Evolutionary conservation across 2,797 vertebrate genomes (phyloP).

Genomic region (Danio kyathit): DNA sequence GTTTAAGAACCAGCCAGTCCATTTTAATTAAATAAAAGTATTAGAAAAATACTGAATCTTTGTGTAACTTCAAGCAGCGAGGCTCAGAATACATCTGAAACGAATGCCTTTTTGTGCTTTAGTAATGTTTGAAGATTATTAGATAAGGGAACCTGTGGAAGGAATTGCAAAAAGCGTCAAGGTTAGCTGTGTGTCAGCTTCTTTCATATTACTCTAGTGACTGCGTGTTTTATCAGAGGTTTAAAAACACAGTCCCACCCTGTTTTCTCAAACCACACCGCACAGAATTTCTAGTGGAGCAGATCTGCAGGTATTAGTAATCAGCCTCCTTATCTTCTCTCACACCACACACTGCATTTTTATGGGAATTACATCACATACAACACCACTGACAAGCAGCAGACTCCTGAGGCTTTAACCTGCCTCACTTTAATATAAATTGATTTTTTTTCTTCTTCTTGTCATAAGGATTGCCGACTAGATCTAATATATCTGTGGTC

Average conservation of each 20-base stretch:
- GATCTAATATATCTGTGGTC: constrained; percentile 70
- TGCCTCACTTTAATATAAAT: constrained; percentile 72
- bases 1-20: background rate
- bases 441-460: constrained; percentile 66
- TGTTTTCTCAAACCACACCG: background rate
- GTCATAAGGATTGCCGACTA: constrained; percentile 64
- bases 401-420: constrained; percentile 65
- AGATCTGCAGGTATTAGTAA: constrained; percentile 50
- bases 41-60: background rate
- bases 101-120: background rate
- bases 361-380: constrained; percentile 68
- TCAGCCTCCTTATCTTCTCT: constrained; percentile 67
- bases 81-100: background rate
- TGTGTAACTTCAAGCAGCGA: background rate
- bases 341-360: constrained; percentile 53
- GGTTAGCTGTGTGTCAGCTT: background rate
- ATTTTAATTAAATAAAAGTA: constrained; percentile 5
- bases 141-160: background rate
- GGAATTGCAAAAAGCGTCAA: background rate
- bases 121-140: background rate
- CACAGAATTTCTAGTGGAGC: background rate
- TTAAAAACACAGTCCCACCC: background rate
- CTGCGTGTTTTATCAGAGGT: background rate
- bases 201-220: constrained; percentile 7
- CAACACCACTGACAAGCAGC: constrained; percentile 62